These are phyloP conservation scores for Sericinus montela DNA, from an alignment of 2,888 invertebrate genomes.

Conservation along the genomic window DNA sequence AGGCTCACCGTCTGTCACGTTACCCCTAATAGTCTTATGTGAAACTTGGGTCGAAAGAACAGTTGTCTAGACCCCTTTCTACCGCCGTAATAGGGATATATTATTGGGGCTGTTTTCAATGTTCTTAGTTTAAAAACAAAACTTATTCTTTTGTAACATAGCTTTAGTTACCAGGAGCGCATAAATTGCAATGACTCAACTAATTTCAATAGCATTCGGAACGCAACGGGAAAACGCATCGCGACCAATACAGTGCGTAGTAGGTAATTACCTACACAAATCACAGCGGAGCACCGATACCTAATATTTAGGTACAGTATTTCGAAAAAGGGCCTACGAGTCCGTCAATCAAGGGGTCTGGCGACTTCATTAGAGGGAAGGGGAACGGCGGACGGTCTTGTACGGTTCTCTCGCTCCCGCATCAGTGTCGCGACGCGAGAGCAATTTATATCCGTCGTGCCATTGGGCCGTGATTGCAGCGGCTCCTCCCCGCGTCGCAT, in stretches of 20 bases:
- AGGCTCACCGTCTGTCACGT: too few species aligned
- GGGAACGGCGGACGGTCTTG: constrained; percentile 31
- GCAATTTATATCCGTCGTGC: constrained; percentile 80
- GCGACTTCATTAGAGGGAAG: constrained; percentile 72
- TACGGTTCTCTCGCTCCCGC: constrained; percentile 49
- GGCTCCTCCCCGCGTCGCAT: constrained; percentile 83
- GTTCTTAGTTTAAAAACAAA: too few species aligned
- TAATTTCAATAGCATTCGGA: not conserved
- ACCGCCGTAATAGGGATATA: too few species aligned
- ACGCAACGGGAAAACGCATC: constrained; percentile 11
- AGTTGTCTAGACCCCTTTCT: too few species aligned
- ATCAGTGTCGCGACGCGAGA: constrained; percentile 69
- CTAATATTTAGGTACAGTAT: constrained; percentile 54
- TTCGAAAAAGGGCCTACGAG: constrained; percentile 64
- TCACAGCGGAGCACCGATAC: constrained; percentile 63
- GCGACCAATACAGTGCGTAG: constrained; percentile 13
- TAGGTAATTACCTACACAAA: constrained; percentile 39
- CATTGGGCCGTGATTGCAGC: constrained; percentile 79
- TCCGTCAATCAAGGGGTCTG: constrained; percentile 72
- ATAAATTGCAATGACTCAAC: constrained; percentile 7
- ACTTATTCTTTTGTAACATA: not conserved
- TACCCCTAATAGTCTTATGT: too few species aligned
- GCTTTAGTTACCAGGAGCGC: constrained; percentile 3
- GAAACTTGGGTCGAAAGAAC: too few species aligned
- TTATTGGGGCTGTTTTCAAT: too few species aligned